Percentiles rank a stretch among this genome's conserved stretches.
These are phyloP conservation scores for Drosophila erecta DNA, from an alignment of 1,140 invertebrate genomes.

Conservation along the genomic window DNA sequence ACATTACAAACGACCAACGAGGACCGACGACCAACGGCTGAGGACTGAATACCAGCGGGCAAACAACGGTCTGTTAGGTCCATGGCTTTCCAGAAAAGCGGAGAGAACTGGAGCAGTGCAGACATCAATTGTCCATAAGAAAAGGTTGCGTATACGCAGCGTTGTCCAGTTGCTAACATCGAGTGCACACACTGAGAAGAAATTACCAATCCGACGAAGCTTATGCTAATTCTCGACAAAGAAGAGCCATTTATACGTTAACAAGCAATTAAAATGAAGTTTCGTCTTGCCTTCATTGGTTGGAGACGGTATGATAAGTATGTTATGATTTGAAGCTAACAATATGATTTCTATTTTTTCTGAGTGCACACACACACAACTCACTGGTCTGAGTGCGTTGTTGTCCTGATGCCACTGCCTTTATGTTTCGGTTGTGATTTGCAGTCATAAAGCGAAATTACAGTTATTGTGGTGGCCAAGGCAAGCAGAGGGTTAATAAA, in stretches of 20 bases:
- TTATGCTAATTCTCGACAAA: no score
- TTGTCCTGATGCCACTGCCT: slow-evolving; percentile 52
- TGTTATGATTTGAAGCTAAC: no score
- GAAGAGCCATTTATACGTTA: no score
- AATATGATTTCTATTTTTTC: neutral
- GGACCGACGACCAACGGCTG: slow-evolving; percentile 12
- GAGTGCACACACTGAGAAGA: slow-evolving; percentile 46
- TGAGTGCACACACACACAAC: slow-evolving; percentile 30
- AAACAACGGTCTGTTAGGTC: slow-evolving; percentile 51
- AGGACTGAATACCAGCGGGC: slow-evolving; percentile 46
- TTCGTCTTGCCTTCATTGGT: no score
- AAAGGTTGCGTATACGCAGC: slow-evolving; percentile 81
- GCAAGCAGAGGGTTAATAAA: slow-evolving; percentile 74
- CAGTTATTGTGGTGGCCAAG: slow-evolving; percentile 72
- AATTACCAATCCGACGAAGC: neutral
- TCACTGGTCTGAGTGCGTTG: slow-evolving; percentile 34
- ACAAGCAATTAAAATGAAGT: no score
- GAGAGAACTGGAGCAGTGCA: slow-evolving; percentile 57
- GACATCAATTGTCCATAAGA: slow-evolving; percentile 83
- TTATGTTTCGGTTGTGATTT: slow-evolving; percentile 81
- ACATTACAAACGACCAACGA: slow-evolving; percentile 71
- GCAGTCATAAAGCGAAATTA: slow-evolving; percentile 83
- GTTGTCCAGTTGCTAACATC: slow-evolving; percentile 51
- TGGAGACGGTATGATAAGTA: no score
- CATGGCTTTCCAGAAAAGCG: slow-evolving; percentile 23